A percentile compares a stretch with the other conserved stretches of the same genome.
These are phyloP conservation scores for Oryzias melastigma DNA, from an alignment of 2,113 vertebrate genomes.

Conservation along the genomic window DNA sequence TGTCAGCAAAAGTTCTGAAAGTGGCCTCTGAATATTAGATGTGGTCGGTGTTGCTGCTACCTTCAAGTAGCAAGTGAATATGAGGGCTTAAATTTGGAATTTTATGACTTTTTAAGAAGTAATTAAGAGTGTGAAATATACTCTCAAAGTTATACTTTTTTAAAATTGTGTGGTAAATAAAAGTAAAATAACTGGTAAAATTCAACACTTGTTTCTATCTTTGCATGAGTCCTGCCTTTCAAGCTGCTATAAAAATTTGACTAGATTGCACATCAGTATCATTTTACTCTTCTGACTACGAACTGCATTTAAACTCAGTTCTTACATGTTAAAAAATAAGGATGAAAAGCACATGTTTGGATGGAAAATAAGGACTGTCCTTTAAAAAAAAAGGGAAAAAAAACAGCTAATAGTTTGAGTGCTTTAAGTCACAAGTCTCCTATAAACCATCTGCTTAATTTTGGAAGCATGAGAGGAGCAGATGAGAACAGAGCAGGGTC, in stretches of 20 bases:
- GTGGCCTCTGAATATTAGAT: not conserved
- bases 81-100: not conserved
- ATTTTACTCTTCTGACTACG: too few species aligned
- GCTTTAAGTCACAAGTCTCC: slow-evolving; percentile 65
- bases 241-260: slow-evolving; percentile 25
- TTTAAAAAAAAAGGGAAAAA: not conserved
- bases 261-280: slow-evolving; percentile 19
- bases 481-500: slow-evolving; percentile 7
- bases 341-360: slow-evolving; percentile 7
- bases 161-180: too few species aligned
- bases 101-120: too few species aligned
- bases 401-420: slow-evolving; percentile 32
- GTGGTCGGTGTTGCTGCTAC: not conserved
- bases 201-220: slow-evolving; percentile 3
- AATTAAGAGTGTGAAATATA: too few species aligned
- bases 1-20: not conserved
- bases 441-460: slow-evolving; percentile 40
- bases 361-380: slow-evolving; percentile 6
- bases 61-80: not conserved
- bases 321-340: not conserved
- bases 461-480: slow-evolving; percentile 30
- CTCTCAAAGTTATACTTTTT: too few species aligned
- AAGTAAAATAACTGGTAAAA: not conserved
- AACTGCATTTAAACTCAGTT: slow-evolving; percentile 9
- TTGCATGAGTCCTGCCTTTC: slow-evolving; percentile 21